Evolutionary conservation across 2,797 vertebrate species (phyloP), one percentile per base, ranked within the genome.

Genomic region (Aselliscus stoliczkanus): DNA sequence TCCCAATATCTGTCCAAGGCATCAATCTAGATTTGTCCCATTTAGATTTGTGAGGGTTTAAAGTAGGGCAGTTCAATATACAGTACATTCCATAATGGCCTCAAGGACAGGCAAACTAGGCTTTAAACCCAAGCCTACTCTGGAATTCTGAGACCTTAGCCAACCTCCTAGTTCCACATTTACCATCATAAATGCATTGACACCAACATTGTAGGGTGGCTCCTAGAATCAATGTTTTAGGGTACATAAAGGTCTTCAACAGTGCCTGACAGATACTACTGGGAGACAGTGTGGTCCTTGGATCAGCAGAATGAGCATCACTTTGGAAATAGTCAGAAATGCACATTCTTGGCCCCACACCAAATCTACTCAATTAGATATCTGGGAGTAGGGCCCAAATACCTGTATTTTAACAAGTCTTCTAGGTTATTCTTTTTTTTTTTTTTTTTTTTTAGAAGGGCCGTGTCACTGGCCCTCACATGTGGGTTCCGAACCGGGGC

Each of bases 31-130:
- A 77, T 34, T 73, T 80, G n/a, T 31, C 84, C 47, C 13, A 50
- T 50, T 92, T 79, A 88, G 13, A 77, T 34, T 73, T 80, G n/a
- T 31, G 81, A 90, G 58, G 82, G 42, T 77, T 81, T 90, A 42
- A 81, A 52, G 18, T 77, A 81, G 47, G 23, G 76, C 8, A 29
- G 4, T 37, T 97, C 50, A 69, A 27, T n/a, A 42, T 27, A 72
- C 10, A 77, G 37, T 0, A 37, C 69, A 10, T 42, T 2, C 1
- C 3, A 3, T 5, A 7, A 34, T 25, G 17, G 7, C 9, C 47
- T 60, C 42, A 31, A 60, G 12, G 12, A 50, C 23, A 64, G 54
- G 31, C 6, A 69, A 72, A 73, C 7, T 17, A 8, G 10, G 5
- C 20, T 37, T 79, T 9, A 42, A 25, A 21, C 1, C 15, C 27